Evolutionary conservation across 2,888 invertebrate species (phyloP).

Genomic region (Rhyacophila evoluta): DNA sequence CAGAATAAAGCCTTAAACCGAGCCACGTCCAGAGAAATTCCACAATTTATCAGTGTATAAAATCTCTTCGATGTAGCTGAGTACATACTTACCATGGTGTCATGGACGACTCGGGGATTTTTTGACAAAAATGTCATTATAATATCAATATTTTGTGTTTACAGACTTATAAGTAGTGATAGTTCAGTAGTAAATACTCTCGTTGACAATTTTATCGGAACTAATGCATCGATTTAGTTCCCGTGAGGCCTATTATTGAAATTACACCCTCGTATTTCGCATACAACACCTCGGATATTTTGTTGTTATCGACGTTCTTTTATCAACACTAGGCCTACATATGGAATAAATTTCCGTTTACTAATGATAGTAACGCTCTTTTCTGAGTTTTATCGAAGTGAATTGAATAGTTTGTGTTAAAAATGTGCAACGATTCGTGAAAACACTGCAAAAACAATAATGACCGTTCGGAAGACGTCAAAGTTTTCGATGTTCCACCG

Average conservation of each 20-base stretch:
- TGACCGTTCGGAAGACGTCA: constrained; percentile 41
- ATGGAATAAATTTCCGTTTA: not conserved
- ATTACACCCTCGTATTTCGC: constrained; percentile 23
- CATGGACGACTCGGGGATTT: not conserved
- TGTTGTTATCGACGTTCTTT: constrained; percentile 45
- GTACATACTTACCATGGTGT: constrained; percentile 61
- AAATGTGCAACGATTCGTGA: not conserved
- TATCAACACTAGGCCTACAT: constrained; percentile 40
- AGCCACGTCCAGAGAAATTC: constrained; percentile 65
- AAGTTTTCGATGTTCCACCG: constrained; percentile 31
- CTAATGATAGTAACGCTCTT: not conserved
- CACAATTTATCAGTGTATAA: constrained; percentile 70
- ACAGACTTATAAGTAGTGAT: not conserved
- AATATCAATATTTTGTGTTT: constrained; percentile 22
- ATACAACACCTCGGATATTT: constrained; percentile 45
- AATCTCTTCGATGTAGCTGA: constrained; percentile 61
- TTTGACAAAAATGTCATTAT: constrained; percentile 12
- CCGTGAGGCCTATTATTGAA: constrained; percentile 6
- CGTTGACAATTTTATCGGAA: not conserved
- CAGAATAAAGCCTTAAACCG: not conserved
- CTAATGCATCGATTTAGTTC: not conserved
- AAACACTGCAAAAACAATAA: constrained; percentile 36
- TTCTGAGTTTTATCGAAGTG: not conserved
- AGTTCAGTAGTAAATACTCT: not conserved
- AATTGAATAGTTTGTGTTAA: not conserved